These are phyloP conservation scores for Hemichromis elongatus DNA, from an alignment of 2,113 vertebrate genomes.

Conservation along the genomic window DNA sequence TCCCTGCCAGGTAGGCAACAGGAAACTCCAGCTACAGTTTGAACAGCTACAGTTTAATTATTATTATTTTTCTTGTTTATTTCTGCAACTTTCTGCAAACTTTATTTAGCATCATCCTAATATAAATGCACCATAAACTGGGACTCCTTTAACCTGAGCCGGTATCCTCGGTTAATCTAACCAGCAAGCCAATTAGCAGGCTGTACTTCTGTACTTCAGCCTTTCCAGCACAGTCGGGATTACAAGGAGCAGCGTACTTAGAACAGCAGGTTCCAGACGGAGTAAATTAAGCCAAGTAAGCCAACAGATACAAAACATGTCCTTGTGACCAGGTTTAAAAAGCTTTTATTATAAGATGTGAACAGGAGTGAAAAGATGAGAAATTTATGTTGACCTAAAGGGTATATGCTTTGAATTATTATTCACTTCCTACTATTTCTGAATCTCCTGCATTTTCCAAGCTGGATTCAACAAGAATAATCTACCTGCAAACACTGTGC, in stretches of 20 bases:
- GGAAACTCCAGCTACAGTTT: background rate
- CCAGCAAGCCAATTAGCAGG: constrained; percentile 8
- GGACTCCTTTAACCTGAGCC: background rate
- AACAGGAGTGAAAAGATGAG: background rate
- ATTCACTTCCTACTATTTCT: background rate
- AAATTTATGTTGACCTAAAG: background rate
- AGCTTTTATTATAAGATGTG: background rate
- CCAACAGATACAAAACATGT: background rate
- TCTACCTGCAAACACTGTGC: background rate
- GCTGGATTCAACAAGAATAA: background rate
- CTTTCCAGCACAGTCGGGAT: background rate
- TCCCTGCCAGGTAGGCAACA: background rate
- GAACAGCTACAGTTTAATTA: too few species aligned
- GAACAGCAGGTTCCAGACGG: background rate
- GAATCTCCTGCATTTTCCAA: background rate
- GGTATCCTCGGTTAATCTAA: background rate
- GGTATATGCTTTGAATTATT: background rate
- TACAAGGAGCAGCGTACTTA: background rate
- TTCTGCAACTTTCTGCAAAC: background rate
- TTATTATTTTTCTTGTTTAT: background rate
- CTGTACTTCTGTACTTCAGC: background rate
- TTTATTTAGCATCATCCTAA: background rate
- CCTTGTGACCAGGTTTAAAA: background rate
- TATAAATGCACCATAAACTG: background rate
- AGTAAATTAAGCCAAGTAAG: background rate